Base-by-base conservation (phyloP, 2,888 invertebrate genomes). In the Drosophila meridiana region DNA sequence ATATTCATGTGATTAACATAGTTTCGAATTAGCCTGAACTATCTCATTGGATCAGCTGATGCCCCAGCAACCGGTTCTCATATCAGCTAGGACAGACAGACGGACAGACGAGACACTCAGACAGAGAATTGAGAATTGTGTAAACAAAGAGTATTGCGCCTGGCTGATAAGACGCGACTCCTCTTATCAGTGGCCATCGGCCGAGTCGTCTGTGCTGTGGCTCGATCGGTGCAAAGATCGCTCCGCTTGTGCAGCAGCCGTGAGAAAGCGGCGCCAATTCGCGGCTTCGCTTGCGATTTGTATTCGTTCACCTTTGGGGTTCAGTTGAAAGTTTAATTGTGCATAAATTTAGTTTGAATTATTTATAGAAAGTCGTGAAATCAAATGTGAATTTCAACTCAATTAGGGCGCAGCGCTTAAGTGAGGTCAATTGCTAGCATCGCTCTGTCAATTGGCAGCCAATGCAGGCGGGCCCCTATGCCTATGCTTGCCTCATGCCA, bases 391-490 rank as follows among this genome's bases (percentile, higher is more conserved):
- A 74, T 63, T 74, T 70, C 55, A 80, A 86, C 69, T 85, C 70
- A 86, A 87, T 85, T 87, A 74, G 65, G 34, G 48, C 11, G 45
- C 32, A 50, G 59, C 26, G 48, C 43, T 38, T 53, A 78, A 86
- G 69, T 82, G 83, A 69, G 86, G 73, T 85, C 80, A 85, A 85
- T 82, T 84, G 75, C 42, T 45, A 9, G 68, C 59, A 66, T 52
- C 66, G 79, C 53, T 40, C 67, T 69, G 69, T 72, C 83, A 81
- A 73, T 74, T 73, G 77, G 9, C 52, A 42, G 67, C 26, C 76
- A 76, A 72, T 76, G 32, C 50, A 26, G 71, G 71, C 62, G 61
- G 32, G 61, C 55, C 53, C 14, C 50, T 42, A 62, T 48, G 20
- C 20, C 20, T 20, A 20, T 20, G 20, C 20, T 20, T 20, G 20